Base-by-base conservation (phyloP, 2,888 invertebrate genomes). In the Carabus problematicus region DNA sequence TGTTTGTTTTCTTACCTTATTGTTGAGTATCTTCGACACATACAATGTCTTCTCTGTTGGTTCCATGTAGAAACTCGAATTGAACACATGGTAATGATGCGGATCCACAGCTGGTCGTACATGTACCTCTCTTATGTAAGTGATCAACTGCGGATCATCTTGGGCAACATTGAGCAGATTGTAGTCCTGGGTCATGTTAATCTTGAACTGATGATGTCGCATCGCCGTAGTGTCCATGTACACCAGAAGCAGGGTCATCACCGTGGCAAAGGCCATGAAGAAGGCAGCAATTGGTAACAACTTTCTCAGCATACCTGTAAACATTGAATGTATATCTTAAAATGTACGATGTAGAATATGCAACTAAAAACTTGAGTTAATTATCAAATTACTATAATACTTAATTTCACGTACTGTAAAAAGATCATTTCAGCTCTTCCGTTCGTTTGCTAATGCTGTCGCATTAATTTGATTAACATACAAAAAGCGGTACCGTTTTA, bases 201-300 rank as follows among this genome's bases (percentile, higher is more conserved):
- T 84, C 43, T 90, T 88, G 81, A 93, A 93, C 79, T 92, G 92
- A 78, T 91, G 90, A 71, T 90, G 90, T 71, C 88, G 87, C 74
- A 89, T 83, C 7, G 90, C 91, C 82, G 88, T 90, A 75, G 90
- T 91, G 80, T 92, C 91, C 89, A 92, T 92, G 81, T 92, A 92
- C 74, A 92, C 87, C 54, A 92, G 86, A 73, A 93, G 84, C 77
- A 91, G 85, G 9, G 91, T 90, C 88, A 92, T 91, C 40, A 92
- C 92, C 40, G 91, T 90, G 70, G 91, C 91, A 82, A 93, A 93
- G 8, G 92, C 91, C 71, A 91, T 83, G 73, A 92, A 85, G 82
- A 92, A 93, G 72, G 91, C 83, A 56, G 89, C 87, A 41, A 91
- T 87, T 0, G 92, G 91, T 76, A 90, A 80, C 70, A 90, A 81